Percentiles rank a stretch among this genome's conserved stretches.
phyloP scores from a whole-genome alignment of 2,113 vertebrate genomes.

The Colistium nudipinnis region DNA sequence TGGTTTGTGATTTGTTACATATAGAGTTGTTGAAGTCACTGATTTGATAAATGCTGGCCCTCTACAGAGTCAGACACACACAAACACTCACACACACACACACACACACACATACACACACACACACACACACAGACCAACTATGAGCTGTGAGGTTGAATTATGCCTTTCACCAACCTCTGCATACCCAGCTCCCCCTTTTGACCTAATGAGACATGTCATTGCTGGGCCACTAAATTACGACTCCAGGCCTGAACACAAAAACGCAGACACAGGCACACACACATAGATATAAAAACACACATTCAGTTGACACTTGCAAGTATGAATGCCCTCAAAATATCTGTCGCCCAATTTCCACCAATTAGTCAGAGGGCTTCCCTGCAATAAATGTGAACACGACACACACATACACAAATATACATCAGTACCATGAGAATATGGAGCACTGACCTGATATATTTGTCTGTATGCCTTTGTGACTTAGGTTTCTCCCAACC shows the following conservation, averaged over 20 bases:
- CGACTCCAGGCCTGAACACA: too few relatives aligned
- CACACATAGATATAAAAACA: too few relatives aligned
- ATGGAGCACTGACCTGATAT: not conserved
- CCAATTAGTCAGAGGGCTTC: not conserved
- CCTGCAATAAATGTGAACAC: too few relatives aligned
- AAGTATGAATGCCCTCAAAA: not conserved
- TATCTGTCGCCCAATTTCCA: conserved; percentile 4
- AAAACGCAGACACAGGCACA: too few relatives aligned
- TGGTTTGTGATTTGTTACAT: not conserved
- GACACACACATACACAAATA: not conserved
- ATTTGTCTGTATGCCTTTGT: not conserved
- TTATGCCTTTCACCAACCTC: conserved; percentile 46
- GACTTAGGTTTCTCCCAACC: conserved; percentile 74
- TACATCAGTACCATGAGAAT: not conserved
- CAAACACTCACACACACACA: too few relatives aligned
- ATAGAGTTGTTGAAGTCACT: too few relatives aligned
- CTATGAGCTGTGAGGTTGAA: conserved; percentile 38
- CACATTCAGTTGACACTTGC: too few relatives aligned
- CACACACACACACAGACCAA: too few relatives aligned
- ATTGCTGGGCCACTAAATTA: conserved; percentile 40
- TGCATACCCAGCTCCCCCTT: conserved; percentile 39
- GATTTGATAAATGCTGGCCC: too few relatives aligned
- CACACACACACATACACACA: too few relatives aligned
- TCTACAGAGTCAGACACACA: too few relatives aligned
- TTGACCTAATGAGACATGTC: conserved; percentile 56